phyloP scores from a whole-genome alignment of 2,888 invertebrate genomes.

The Hemaris fuciformis region DNA sequence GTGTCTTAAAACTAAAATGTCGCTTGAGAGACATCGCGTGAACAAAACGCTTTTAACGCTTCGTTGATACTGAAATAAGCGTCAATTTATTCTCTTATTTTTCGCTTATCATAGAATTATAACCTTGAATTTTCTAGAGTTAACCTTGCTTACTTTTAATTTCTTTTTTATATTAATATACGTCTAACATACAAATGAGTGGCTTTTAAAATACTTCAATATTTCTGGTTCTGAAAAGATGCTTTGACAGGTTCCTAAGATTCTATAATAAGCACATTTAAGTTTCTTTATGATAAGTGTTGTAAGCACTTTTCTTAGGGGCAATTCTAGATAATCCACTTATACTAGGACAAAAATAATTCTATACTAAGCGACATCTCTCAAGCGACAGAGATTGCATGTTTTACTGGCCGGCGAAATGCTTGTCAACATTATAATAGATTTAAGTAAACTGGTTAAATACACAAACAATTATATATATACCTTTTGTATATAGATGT shows the following conservation, averaged over 20 bases:
- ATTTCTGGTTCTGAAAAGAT: too few species aligned
- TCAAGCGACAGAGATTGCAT: neutral
- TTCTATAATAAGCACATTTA: too few species aligned
- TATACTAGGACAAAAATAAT: too few species aligned
- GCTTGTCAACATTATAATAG: constrained; percentile 32
- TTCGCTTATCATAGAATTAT: neutral
- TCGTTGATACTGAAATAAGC: too few species aligned
- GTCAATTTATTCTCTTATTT: too few species aligned
- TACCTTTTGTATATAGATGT: neutral
- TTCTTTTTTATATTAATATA: too few species aligned
- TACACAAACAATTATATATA: neutral
- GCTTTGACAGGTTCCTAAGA: too few species aligned
- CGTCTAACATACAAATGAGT: too few species aligned
- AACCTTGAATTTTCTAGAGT: neutral
- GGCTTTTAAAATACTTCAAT: too few species aligned
- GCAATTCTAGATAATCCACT: neutral
- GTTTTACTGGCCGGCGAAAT: constrained; percentile 68
- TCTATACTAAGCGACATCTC: neutral
- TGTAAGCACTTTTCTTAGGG: too few species aligned
- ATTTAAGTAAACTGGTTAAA: constrained; percentile 19
- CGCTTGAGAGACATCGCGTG: neutral
- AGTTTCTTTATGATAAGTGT: too few species aligned
- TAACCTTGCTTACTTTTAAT: neutral
- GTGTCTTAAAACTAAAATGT: neutral
- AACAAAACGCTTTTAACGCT: neutral